A percentile compares a stretch with the other conserved stretches of the same genome.
These are phyloP conservation scores for Panurus biarmicus DNA, from an alignment of 2,113 vertebrate genomes.

Conservation along the genomic window DNA sequence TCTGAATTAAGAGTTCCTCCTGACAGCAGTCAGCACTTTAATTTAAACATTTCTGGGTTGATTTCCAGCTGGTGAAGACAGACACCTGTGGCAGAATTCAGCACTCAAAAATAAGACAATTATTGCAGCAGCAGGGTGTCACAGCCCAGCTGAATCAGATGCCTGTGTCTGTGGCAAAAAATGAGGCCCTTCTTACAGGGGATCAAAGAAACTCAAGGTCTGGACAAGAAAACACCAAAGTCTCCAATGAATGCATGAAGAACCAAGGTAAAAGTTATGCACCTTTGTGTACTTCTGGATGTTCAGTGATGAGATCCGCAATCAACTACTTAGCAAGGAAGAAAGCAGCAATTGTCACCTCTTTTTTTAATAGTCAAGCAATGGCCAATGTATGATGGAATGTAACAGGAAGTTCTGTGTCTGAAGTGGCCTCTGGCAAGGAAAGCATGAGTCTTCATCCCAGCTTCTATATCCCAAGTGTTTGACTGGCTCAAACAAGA, in stretches of 20 bases:
- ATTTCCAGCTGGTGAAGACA: background rate
- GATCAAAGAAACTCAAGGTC: background rate
- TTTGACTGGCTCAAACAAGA: background rate
- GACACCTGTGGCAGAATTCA: background rate
- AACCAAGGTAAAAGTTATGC: background rate
- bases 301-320: background rate
- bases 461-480: background rate
- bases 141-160: background rate
- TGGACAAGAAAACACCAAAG: background rate
- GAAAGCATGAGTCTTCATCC: background rate
- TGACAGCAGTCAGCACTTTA: background rate
- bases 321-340: background rate
- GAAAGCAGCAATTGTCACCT: background rate
- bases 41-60: background rate
- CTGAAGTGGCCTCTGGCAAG: background rate
- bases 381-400: background rate
- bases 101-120: background rate
- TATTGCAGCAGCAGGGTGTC: background rate
- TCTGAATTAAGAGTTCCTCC: background rate
- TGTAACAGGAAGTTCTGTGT: fast-evolving
- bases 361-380: background rate
- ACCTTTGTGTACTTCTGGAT: background rate
- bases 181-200: background rate
- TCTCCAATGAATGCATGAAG: background rate
- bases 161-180: background rate